Evolutionary conservation across 2,797 vertebrate genomes (phyloP), one percentile per base, ranked within the genome.

Genomic region (Gymnoscopelus microlampas): DNA sequence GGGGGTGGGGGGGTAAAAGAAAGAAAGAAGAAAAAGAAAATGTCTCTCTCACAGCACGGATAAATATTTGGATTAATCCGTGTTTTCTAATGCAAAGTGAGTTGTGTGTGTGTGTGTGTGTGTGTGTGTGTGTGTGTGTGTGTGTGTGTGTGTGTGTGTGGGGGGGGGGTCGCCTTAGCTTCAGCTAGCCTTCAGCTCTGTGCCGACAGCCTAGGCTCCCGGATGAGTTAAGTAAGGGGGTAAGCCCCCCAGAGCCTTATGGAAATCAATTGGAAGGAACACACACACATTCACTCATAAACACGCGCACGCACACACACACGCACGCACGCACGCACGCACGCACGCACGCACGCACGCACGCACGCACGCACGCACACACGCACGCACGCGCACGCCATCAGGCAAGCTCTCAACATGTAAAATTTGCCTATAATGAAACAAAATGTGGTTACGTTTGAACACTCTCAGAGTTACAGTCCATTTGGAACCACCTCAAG

Each of bases 51-150:
- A 91, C 89, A 90, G 89, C 85, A 78, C 63, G 84, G 89, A 94
- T 92, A 94, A 93, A 94, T 93, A 94, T 94, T 93, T 94, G 92
- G 90, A 93, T 92, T 93, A 94, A 94, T 94, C 93, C 92, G 35
- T 88, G 89, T 93, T 94, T 94, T 94, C 87, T 94, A 86, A 94
- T 94, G 93, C 91, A 94, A 93, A 94, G 88, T 89, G 88, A 77
- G 86, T 7, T 35, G 26, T 29, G 26, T 29, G 26, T 29, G 26
- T 29, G 26, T 29, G 26, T 4, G 5, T 35, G 3, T 26, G 26
- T 26, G 26, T 26, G 26, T 26, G 26, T 26, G 26, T 26, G 26
- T 26, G 26, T 26, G 26, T 26, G 32, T 32, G 32, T 35, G 32
- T 35, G 32, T 35, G 32, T 35, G 32, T 5, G 32, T 44, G 1